A percentile compares a stretch with the other conserved stretches of the same genome.
These are phyloP conservation scores for Brachionus paranguensis DNA, from an alignment of 1,140 invertebrate genomes.

Conservation along the genomic window DNA sequence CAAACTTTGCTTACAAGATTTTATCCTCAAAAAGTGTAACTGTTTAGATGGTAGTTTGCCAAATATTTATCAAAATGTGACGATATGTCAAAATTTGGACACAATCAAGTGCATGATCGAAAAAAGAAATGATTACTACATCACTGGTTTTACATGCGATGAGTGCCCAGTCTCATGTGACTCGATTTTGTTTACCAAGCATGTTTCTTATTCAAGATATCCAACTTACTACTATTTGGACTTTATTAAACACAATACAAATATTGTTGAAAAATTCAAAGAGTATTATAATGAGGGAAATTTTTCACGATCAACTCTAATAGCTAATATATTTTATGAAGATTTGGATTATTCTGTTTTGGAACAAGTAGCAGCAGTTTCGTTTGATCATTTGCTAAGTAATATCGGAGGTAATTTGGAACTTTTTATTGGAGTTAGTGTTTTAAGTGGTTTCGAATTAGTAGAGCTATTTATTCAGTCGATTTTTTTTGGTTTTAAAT, in stretches of 20 bases:
- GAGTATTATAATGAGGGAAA: conserved; percentile 11
- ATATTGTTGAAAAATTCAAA: conserved; percentile 6
- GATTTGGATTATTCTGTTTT: neutral
- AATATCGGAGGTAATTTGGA: conserved; percentile 29
- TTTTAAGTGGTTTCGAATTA: neutral
- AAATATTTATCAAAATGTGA: neutral
- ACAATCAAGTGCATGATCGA: conserved; percentile 1
- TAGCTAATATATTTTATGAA: conserved; percentile 30
- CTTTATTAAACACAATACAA: neutral
- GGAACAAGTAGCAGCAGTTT: neutral
- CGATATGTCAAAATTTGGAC: neutral
- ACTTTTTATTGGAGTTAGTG: conserved; percentile 30
- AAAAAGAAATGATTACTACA: neutral
- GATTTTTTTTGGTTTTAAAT: neutral
- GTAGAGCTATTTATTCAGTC: neutral
- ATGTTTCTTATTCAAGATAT: conserved; percentile 13
- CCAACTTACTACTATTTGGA: conserved; percentile 12
- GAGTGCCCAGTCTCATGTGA: conserved; percentile 8
- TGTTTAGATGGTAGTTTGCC: conserved; percentile 34
- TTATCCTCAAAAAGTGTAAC: neutral
- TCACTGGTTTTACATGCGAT: neutral
- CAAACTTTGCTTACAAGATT: conserved; percentile 23
- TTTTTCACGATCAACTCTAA: neutral
- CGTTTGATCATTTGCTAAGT: conserved; percentile 2
- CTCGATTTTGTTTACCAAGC: neutral